Percentiles rank a stretch among this genome's conserved stretches.
Conservation (phyloP, 2,113 vertebrate genomes). For the Sus scrofa region DNA sequence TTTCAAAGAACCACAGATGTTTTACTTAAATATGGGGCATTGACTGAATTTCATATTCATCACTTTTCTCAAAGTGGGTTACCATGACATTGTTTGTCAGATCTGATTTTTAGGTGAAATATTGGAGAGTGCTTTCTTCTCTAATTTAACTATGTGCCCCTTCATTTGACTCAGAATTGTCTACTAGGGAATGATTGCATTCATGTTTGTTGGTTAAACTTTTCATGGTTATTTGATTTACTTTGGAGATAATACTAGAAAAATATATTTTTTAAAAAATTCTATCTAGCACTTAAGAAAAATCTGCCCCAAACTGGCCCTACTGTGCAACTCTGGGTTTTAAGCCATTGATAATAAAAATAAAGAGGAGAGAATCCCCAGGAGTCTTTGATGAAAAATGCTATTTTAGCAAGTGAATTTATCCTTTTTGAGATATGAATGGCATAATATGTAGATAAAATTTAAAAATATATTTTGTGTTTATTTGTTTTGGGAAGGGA, state of each 20-base stretch:
- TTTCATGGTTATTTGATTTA: conserved; percentile 30
- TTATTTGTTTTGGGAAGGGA: conserved; percentile 31
- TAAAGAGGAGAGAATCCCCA: neutral
- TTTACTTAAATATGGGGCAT: conserved; percentile 49
- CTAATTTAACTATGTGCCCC: neutral
- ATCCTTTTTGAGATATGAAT: neutral
- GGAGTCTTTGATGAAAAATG: conserved; percentile 17
- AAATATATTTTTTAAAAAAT: conserved; percentile 10
- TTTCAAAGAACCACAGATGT: conserved; percentile 51
- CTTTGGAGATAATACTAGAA: neutral
- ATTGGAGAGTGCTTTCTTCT: neutral
- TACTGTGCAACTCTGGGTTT: neutral
- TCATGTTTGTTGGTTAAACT: neutral
- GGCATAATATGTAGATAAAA: neutral
- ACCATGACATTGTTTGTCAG: neutral
- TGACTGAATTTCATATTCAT: neutral
- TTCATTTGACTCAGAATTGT: conserved; percentile 21
- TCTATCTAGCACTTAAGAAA: neutral
- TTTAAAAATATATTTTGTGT: conserved; percentile 15
- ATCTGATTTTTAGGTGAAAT: conserved; percentile 47
- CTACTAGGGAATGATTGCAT: neutral
- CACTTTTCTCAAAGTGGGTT: neutral
- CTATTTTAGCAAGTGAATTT: conserved; percentile 17
- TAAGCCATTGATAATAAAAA: conserved; percentile 27
- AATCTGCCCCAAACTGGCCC: neutral